A percentile compares a stretch with the other conserved stretches of the same genome.
Conservation (phyloP, 2,888 invertebrate genomes). For the Oasisia sp. region DNA sequence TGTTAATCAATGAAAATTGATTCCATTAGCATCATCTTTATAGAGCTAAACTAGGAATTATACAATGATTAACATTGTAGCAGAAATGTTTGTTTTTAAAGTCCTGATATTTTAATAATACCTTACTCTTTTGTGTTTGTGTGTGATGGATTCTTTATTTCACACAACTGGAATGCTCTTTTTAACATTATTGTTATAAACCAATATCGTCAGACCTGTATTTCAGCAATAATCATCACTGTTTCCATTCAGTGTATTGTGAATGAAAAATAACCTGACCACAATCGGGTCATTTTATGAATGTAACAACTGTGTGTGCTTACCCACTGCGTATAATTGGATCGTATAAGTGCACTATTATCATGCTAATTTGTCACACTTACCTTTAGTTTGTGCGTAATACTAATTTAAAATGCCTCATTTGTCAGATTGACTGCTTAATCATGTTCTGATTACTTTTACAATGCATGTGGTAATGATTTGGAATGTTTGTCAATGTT, state of each 20-base stretch:
- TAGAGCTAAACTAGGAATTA: not conserved
- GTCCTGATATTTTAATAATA: not conserved
- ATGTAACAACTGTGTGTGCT: not conserved
- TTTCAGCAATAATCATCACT: not conserved
- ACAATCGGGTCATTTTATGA: constrained; percentile 12
- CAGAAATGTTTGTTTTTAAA: not conserved
- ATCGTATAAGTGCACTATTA: constrained; percentile 12
- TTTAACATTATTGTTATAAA: not conserved
- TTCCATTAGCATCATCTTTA: not conserved
- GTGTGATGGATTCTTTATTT: not conserved
- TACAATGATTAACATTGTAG: not conserved
- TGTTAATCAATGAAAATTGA: too few species aligned
- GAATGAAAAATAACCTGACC: constrained; percentile 17
- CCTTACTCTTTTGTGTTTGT: not conserved
- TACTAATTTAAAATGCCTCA: not conserved
- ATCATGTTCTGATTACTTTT: not conserved
- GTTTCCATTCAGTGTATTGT: not conserved
- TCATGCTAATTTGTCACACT: not conserved
- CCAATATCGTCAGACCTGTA: not conserved
- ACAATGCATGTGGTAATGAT: not conserved
- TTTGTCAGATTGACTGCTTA: not conserved
- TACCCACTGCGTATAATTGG: not conserved
- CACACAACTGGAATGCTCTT: not conserved
- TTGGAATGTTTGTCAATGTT: not conserved
- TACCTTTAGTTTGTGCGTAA: not conserved